A percentile compares a stretch with the other conserved stretches of the same genome.
phyloP scores from a whole-genome alignment of 2,888 invertebrate species.

The Lochmaea capreae region DNA sequence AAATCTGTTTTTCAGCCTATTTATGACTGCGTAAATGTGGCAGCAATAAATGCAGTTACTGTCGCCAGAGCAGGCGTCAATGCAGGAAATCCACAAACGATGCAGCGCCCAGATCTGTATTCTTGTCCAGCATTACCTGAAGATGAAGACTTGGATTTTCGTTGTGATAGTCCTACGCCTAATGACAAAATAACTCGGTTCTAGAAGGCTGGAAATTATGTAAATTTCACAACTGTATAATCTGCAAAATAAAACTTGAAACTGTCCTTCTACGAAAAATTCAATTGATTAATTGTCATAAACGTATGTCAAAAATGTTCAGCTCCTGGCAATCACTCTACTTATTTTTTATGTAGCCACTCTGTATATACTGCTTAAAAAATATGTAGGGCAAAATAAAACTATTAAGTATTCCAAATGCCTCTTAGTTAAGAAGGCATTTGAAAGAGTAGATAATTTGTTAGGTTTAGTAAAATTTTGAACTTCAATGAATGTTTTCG shows the following conservation, averaged over 20 bases:
- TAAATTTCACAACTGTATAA: neutral
- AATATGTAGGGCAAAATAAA: too few species aligned
- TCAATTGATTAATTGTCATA: neutral
- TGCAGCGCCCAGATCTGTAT: slow-evolving; percentile 58
- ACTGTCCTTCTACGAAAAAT: neutral
- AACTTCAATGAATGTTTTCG: too few species aligned
- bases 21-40: slow-evolving; percentile 71
- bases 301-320: too few species aligned
- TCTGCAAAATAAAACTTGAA: neutral
- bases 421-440: too few species aligned
- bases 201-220: slow-evolving; percentile 45
- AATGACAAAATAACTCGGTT: slow-evolving; percentile 64
- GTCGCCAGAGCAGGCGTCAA: slow-evolving; percentile 56
- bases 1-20: slow-evolving; percentile 64
- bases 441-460: too few species aligned
- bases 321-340: too few species aligned
- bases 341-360: too few species aligned
- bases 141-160: slow-evolving; percentile 58
- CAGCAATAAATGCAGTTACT: slow-evolving; percentile 64
- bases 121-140: slow-evolving; percentile 56
- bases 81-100: slow-evolving; percentile 33
- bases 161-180: slow-evolving; percentile 54
- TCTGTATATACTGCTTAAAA: too few species aligned
- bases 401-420: too few species aligned
- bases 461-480: too few species aligned